Conservation (phyloP, 2,797 vertebrate genomes). For the Monodelphis domestica region DNA sequence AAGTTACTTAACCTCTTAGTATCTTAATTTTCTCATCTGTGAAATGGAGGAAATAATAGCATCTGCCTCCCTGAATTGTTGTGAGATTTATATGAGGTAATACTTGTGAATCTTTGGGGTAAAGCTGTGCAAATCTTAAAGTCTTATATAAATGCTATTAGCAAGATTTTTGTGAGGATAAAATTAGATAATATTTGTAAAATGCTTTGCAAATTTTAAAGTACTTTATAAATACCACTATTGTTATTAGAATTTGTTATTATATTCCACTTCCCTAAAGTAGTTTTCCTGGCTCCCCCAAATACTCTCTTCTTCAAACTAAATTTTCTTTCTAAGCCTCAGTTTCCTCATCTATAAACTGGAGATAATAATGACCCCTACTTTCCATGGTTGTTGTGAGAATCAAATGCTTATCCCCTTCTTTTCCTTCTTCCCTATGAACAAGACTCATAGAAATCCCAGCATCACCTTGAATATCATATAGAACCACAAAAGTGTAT, state of each 20-base stretch:
- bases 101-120: too few relatives aligned
- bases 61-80: not conserved
- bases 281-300: too few relatives aligned
- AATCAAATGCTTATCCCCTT: not conserved
- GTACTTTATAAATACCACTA: too few relatives aligned
- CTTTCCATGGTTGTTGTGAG: too few relatives aligned
- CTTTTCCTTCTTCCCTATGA: not conserved
- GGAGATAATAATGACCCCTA: too few relatives aligned
- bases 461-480: not conserved
- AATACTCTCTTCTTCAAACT: too few relatives aligned
- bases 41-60: not conserved
- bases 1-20: not conserved
- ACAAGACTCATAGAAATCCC: not conserved
- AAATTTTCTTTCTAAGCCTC: too few relatives aligned
- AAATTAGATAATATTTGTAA: not conserved
- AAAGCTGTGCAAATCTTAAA: not conserved
- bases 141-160: too few relatives aligned
- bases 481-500: not conserved
- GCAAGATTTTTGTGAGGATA: too few relatives aligned
- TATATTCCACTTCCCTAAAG: too few relatives aligned
- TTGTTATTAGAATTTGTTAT: too few relatives aligned
- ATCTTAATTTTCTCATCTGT: not conserved
- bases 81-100: not conserved
- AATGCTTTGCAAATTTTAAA: not conserved
- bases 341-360: too few relatives aligned